Conservation (phyloP, 2,888 invertebrate species). For the Escarpia spicata region DNA sequence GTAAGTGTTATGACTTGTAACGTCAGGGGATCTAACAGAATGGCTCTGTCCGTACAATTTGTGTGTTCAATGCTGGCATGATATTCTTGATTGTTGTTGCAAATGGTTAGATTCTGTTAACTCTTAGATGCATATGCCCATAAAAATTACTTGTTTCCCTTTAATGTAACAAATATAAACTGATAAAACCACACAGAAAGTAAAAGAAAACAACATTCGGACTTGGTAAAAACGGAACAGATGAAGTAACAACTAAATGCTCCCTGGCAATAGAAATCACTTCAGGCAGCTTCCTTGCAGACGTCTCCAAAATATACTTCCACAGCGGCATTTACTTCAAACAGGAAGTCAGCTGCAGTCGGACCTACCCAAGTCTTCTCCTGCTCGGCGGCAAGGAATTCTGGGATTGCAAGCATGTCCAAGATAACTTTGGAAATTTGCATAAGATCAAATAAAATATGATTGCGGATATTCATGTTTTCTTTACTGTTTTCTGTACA, state of each 20-base stretch:
- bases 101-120: no score
- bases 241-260: background rate
- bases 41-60: no score
- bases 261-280: background rate
- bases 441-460: conserved; percentile 30
- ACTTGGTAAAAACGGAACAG: background rate
- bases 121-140: no score
- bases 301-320: background rate
- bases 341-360: background rate
- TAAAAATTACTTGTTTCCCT: no score
- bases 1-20: no score
- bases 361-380: background rate
- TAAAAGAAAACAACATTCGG: background rate
- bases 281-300: background rate
- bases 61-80: no score
- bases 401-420: background rate
- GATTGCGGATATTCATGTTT: background rate
- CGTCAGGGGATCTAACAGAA: no score
- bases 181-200: background rate
- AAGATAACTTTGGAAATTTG: conserved; percentile 18
- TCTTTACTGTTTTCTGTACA: background rate
- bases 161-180: background rate
- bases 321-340: background rate
- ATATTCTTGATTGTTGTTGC: no score
- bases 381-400: conserved; percentile 5